Evolutionary conservation across 2,797 vertebrate species (phyloP).

Genomic region (Danio jaintianensis): DNA sequence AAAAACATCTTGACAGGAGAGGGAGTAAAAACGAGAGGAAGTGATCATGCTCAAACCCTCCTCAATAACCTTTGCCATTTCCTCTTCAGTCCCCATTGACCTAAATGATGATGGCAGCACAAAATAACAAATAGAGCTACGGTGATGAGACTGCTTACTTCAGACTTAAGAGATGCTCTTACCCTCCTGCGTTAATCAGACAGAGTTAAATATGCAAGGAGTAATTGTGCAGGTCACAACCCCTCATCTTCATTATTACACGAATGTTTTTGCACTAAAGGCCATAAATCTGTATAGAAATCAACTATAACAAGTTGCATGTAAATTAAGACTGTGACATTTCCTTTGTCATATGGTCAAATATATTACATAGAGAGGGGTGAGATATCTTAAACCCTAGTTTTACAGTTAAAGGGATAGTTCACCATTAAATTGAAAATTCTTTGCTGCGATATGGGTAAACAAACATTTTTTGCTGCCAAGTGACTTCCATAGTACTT

Average conservation of each 20-base stretch:
- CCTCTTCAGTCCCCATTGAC: constrained; percentile 59
- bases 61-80: constrained; percentile 62
- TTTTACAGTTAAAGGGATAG: background rate
- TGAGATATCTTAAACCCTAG: background rate
- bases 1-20: background rate
- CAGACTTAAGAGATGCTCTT: constrained; percentile 56
- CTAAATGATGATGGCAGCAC: constrained; percentile 53
- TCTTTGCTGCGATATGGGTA: too few relatives aligned
- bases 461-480: too few relatives aligned
- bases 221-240: constrained; percentile 60
- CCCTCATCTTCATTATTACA: constrained; percentile 52
- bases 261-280: constrained; percentile 26
- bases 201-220: constrained; percentile 59
- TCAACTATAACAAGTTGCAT: constrained; percentile 30
- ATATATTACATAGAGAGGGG: background rate
- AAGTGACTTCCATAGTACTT: too few relatives aligned
- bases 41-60: constrained; percentile 55
- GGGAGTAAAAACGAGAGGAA: constrained; percentile 22
- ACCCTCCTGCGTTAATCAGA: constrained; percentile 55
- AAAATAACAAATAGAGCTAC: constrained; percentile 55
- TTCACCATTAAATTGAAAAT: too few relatives aligned
- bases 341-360: background rate
- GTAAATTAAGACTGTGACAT: constrained; percentile 33
- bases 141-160: constrained; percentile 59
- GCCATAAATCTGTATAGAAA: constrained; percentile 44